A percentile compares a stretch with the other conserved stretches of the same genome.
Conservation (phyloP, 2,888 invertebrate genomes). For the Anthoptus insignis region DNA sequence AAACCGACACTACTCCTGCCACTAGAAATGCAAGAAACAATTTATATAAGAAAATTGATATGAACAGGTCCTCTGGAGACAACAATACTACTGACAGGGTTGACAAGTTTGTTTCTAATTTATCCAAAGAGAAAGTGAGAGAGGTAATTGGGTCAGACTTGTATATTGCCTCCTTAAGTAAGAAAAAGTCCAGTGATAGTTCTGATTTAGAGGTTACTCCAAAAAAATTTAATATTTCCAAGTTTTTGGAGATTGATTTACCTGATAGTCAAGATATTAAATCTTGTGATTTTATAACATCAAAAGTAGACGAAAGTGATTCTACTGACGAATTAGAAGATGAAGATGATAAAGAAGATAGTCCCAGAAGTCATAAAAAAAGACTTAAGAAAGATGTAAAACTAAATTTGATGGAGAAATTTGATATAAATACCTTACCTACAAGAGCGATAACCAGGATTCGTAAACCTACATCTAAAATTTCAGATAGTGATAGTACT, state of each 20-base stretch:
- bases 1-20: slow-evolving; percentile 18
- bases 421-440: slow-evolving; percentile 64
- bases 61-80: slow-evolving; percentile 43
- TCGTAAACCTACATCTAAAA: slow-evolving; percentile 69
- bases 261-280: slow-evolving; percentile 79
- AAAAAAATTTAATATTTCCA: slow-evolving; percentile 61
- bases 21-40: not conserved
- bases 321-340: slow-evolving; percentile 71
- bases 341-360: slow-evolving; percentile 61
- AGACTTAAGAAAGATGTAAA: slow-evolving; percentile 53
- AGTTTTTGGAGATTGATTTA: slow-evolving; percentile 66
- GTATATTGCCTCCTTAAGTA: slow-evolving; percentile 48
- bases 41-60: not conserved
- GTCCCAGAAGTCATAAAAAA: slow-evolving; percentile 62
- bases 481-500: slow-evolving; percentile 51
- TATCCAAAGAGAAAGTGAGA: slow-evolving; percentile 57
- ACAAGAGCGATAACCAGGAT: slow-evolving; percentile 69
- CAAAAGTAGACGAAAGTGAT: slow-evolving; percentile 55
- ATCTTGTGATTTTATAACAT: slow-evolving; percentile 56
- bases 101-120: slow-evolving; percentile 53
- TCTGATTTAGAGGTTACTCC: slow-evolving; percentile 69
- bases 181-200: slow-evolving; percentile 60
- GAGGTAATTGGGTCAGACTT: slow-evolving; percentile 57
- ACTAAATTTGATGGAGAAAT: slow-evolving; percentile 65
- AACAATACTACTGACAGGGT: slow-evolving; percentile 53